Conservation (phyloP, 2,797 vertebrate genomes). For the Acipenser oxyrinchus region DNA sequence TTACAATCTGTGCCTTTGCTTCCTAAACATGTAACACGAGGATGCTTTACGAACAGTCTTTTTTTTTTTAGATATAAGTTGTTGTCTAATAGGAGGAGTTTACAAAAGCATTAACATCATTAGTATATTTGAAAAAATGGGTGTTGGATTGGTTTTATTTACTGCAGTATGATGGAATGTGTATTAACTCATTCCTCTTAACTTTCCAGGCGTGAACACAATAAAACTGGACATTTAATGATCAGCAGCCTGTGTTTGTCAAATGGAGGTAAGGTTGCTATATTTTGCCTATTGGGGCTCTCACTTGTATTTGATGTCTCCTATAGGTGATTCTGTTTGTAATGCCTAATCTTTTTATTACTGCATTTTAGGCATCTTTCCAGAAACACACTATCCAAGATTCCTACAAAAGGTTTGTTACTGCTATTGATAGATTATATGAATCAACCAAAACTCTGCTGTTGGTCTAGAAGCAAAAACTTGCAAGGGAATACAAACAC, state of each 20-base stretch:
- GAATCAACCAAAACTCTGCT: too few relatives aligned
- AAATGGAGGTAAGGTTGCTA: constrained; percentile 74
- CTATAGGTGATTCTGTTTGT: neutral
- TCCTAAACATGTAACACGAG: neutral
- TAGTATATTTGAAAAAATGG: too few relatives aligned
- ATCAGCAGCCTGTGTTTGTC: constrained; percentile 92
- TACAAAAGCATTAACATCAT: too few relatives aligned
- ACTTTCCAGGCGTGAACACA: constrained; percentile 73
- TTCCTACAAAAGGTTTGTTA: constrained; percentile 75
- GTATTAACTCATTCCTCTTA: too few relatives aligned
- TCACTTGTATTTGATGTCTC: too few relatives aligned
- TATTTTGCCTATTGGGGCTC: neutral
- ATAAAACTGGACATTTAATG: constrained; percentile 72
- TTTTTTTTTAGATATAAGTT: neutral
- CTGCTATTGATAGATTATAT: neutral
- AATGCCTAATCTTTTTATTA: neutral
- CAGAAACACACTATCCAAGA: constrained; percentile 75
- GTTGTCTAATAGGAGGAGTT: too few relatives aligned
- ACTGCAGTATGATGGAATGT: too few relatives aligned
- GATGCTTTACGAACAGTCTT: neutral
- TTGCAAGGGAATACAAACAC: too few relatives aligned
- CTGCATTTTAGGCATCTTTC: constrained; percentile 75
- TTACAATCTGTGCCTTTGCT: too few relatives aligned
- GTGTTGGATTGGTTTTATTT: too few relatives aligned
- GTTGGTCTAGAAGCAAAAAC: too few relatives aligned